phyloP scores from a whole-genome alignment of 2,797 vertebrate species.

The Poeciliopsis infans region DNA sequence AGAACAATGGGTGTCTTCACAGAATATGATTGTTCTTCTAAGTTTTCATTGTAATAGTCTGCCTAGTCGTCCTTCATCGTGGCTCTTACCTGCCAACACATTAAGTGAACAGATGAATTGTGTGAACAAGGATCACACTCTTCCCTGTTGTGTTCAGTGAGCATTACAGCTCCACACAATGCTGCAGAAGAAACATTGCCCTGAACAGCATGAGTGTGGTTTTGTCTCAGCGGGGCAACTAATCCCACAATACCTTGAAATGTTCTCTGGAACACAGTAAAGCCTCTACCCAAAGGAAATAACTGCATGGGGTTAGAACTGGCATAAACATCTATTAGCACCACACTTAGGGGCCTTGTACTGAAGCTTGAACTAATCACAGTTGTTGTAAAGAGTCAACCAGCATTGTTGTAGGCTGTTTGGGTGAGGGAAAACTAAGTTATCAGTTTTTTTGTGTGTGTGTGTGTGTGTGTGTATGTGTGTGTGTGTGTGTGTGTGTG shows the following conservation, averaged over 20 bases:
- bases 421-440: background rate
- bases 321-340: background rate
- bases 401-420: background rate
- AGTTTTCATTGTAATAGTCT: background rate
- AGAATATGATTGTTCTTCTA: background rate
- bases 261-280: background rate
- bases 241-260: slow-evolving; percentile 3
- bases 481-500: no score
- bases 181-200: background rate
- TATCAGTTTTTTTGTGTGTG: background rate
- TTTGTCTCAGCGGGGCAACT: background rate
- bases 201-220: background rate
- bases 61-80: background rate
- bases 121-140: background rate
- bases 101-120: background rate
- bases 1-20: background rate
- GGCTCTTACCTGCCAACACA: background rate
- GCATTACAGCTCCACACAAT: background rate
- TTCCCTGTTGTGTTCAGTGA: background rate
- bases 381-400: background rate
- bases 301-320: background rate
- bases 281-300: background rate
- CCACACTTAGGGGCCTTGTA: background rate
- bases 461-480: no score
- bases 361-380: background rate